Percentiles rank a stretch among this genome's conserved stretches.
phyloP scores from a whole-genome alignment of 1,140 invertebrate species.

The Hetaerina americana region DNA sequence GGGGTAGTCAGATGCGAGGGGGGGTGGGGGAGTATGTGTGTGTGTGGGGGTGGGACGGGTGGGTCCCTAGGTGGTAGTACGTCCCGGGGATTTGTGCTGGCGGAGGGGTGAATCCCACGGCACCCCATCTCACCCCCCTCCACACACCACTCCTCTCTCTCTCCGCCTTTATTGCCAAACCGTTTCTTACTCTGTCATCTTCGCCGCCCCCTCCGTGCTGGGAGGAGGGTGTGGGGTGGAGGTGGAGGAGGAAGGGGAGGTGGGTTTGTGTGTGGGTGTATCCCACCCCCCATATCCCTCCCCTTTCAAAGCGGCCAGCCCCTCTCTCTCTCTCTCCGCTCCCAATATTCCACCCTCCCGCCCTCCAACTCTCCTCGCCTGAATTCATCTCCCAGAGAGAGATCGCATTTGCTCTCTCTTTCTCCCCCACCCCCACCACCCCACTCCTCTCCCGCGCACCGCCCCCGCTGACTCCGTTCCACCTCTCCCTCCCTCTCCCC shows the following conservation, averaged over 20 bases:
- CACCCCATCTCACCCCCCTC: background rate
- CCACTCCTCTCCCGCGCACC: background rate
- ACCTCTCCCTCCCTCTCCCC: conserved; percentile 15
- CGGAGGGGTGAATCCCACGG: background rate
- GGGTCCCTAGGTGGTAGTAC: background rate
- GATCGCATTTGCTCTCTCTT: background rate
- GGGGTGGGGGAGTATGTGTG: background rate
- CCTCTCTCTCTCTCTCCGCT: conserved; percentile 7
- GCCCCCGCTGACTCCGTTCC: no score
- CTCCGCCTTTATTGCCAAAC: no score
- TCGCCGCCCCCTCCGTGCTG: no score
- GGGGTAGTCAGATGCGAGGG: no score
- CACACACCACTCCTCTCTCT: no score
- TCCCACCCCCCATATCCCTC: background rate
- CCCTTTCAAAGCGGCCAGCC: background rate
- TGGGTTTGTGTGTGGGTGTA: no score
- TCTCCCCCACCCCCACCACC: background rate
- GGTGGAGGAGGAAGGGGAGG: no score
- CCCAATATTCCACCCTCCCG: background rate
- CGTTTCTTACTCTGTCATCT: no score
- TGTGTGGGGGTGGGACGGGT: background rate
- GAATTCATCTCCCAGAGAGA: background rate
- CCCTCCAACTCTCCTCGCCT: background rate
- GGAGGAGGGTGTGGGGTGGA: no score
- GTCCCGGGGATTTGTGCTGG: background rate